Conservation (phyloP, 2,888 invertebrate species). For the Belgica antarctica region DNA sequence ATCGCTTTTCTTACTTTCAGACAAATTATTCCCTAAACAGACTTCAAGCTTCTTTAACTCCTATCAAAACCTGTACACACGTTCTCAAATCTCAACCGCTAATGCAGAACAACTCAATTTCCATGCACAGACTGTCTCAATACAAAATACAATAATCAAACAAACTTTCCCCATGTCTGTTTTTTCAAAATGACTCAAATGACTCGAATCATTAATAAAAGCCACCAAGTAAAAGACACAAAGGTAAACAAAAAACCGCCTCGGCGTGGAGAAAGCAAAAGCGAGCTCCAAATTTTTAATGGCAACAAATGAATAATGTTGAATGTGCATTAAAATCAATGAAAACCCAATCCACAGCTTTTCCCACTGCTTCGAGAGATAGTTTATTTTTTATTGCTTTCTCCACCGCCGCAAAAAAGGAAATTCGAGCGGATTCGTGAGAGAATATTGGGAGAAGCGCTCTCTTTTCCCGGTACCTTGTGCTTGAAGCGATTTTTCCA, state of each 20-base stretch:
- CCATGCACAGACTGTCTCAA: no score
- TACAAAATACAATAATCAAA: no score
- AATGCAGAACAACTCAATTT: no score
- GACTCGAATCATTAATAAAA: no score
- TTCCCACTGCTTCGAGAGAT: background rate
- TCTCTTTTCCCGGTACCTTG: slow-evolving; percentile 43
- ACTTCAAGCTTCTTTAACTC: no score
- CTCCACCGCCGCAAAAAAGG: background rate
- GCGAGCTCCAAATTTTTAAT: slow-evolving; percentile 17
- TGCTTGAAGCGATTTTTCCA: slow-evolving; percentile 1
- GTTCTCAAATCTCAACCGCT: no score
- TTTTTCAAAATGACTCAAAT: no score
- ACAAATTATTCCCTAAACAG: no score
- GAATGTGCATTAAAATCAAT: slow-evolving; percentile 27
- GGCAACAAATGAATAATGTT: slow-evolving; percentile 14
- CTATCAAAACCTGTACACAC: no score
- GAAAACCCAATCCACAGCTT: slow-evolving; percentile 26
- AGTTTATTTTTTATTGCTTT: slow-evolving; percentile 7
- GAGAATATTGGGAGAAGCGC: slow-evolving; percentile 4
- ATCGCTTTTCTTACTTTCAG: no score
- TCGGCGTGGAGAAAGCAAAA: background rate
- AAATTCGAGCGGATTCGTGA: slow-evolving; percentile 7
- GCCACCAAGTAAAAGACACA: background rate
- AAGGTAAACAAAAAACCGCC: background rate
- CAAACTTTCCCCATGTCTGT: no score